These are phyloP conservation scores for Erpobdella octoculata DNA, from an alignment of 2,888 invertebrate genomes.

Conservation along the genomic window DNA sequence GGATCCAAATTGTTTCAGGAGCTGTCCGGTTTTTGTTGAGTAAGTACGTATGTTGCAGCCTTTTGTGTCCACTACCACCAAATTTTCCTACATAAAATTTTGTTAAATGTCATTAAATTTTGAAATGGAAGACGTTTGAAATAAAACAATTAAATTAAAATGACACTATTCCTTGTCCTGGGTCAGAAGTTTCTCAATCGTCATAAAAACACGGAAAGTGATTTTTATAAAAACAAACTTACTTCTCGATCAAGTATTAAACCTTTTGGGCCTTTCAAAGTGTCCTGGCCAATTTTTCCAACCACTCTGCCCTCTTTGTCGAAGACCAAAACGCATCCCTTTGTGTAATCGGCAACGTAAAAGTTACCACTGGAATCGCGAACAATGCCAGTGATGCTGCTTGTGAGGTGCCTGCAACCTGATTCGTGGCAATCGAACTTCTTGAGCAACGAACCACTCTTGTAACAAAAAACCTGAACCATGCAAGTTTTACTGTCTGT, in stretches of 20 bases:
- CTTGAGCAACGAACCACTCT: not conserved
- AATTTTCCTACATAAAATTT: not conserved
- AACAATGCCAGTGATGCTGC: not conserved
- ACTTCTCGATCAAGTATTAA: too few relatives aligned
- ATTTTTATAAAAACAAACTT: too few relatives aligned
- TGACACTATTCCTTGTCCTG: too few relatives aligned
- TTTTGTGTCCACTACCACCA: constrained; percentile 17
- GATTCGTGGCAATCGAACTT: not conserved
- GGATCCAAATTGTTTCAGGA: constrained; percentile 3
- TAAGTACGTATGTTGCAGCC: constrained; percentile 10
- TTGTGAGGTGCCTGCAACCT: not conserved
- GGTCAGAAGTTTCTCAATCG: too few relatives aligned
- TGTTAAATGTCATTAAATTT: too few relatives aligned
- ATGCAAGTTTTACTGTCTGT: constrained; percentile 15
- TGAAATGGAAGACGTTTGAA: too few relatives aligned
- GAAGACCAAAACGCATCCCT: constrained; percentile 18
- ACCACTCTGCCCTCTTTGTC: not conserved
- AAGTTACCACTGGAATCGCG: not conserved
- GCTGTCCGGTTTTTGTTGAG: not conserved
- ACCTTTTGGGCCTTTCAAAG: constrained; percentile 15
- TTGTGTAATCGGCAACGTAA: constrained; percentile 15
- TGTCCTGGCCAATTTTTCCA: constrained; percentile 8
- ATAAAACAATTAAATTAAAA: too few relatives aligned
- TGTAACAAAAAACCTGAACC: constrained; percentile 1
- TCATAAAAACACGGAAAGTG: too few relatives aligned